Percentiles rank a stretch among this genome's conserved stretches.
Conservation (phyloP, 2,888 invertebrate genomes). For the Drosophila vallismaia region DNA sequence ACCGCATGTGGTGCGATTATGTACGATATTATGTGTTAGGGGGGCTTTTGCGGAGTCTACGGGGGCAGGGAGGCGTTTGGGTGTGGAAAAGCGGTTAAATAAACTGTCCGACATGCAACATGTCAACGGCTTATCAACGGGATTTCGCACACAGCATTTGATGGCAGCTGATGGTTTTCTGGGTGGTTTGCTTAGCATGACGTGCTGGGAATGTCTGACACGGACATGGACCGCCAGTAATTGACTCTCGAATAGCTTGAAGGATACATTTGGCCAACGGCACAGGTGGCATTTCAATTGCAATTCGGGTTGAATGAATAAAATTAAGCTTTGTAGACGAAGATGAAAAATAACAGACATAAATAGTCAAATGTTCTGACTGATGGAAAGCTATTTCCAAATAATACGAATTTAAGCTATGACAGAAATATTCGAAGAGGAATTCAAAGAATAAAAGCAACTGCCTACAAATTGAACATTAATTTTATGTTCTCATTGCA, state of each 20-base stretch:
- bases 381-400: not conserved
- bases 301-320: constrained; percentile 1
- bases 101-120: constrained; percentile 56
- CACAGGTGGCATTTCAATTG: constrained; percentile 26
- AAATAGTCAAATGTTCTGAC: not conserved
- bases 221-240: constrained; percentile 8
- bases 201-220: constrained; percentile 15
- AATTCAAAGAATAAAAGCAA: not conserved
- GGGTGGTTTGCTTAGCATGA: constrained; percentile 28
- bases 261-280: not conserved
- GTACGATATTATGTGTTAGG: constrained; percentile 55
- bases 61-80: constrained; percentile 2
- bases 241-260: not conserved
- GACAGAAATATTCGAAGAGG: not conserved
- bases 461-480: too few relatives aligned
- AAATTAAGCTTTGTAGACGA: not conserved
- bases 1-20: constrained; percentile 63
- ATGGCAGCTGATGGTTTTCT: constrained; percentile 44
- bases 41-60: constrained; percentile 3
- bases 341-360: not conserved
- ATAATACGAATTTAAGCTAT: not conserved
- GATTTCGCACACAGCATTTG: constrained; percentile 24
- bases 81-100: constrained; percentile 31
- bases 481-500: too few relatives aligned
- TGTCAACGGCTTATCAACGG: constrained; percentile 71